Evolutionary conservation across 2,888 invertebrate species (phyloP).

Genomic region (Spodoptera littoralis): DNA sequence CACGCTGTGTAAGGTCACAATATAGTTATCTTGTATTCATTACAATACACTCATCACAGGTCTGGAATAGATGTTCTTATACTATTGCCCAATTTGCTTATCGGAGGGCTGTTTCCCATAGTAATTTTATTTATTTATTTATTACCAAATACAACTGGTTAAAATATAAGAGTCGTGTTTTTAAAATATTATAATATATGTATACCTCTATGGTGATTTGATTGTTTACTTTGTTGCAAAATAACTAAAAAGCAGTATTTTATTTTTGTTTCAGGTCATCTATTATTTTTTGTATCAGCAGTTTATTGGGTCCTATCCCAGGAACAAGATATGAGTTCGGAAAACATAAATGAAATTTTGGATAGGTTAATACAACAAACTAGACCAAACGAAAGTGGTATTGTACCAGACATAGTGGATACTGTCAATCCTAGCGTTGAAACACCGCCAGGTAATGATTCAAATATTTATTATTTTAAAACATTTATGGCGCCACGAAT

Average conservation of each 20-base stretch:
- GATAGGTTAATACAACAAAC: conserved; percentile 57
- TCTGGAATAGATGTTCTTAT: too few relatives aligned
- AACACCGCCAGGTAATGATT: conserved; percentile 53
- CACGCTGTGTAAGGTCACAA: conserved; percentile 62
- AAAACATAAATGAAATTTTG: conserved; percentile 57
- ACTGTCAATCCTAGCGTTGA: conserved; percentile 20
- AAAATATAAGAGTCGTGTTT: too few relatives aligned
- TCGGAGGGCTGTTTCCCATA: too few relatives aligned
- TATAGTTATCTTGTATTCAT: conserved; percentile 35
- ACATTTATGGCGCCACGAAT: conserved; percentile 28
- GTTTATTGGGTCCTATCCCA: conserved; percentile 11
- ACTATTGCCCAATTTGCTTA: too few relatives aligned
- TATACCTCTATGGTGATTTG: background rate
- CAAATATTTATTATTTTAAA: conserved; percentile 61
- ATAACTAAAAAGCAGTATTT: too few relatives aligned
- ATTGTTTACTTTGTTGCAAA: background rate
- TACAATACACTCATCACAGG: background rate
- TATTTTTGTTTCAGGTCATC: conserved; percentile 35
- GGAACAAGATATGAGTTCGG: conserved; percentile 35
- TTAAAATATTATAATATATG: too few relatives aligned
- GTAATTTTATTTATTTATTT: too few relatives aligned
- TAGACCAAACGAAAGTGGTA: conserved; percentile 28
- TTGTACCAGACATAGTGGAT: conserved; percentile 15
- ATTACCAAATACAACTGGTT: too few relatives aligned
- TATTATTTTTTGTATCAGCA: conserved; percentile 20